phyloP scores from a whole-genome alignment of 2,113 vertebrate species.

The Erythrocercus mccallii region DNA sequence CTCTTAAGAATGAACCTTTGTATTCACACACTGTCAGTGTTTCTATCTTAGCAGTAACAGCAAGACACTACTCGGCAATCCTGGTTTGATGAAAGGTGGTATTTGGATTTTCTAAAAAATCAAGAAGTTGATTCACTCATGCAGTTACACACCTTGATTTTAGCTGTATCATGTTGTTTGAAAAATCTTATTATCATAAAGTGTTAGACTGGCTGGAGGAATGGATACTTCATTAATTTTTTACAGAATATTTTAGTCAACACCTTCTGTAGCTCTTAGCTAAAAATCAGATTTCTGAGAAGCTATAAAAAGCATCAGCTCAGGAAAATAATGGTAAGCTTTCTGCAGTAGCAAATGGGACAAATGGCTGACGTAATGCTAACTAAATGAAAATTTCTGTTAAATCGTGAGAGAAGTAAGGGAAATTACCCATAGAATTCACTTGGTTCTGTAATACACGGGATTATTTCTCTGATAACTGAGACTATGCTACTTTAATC shows the following conservation, averaged over 20 bases:
- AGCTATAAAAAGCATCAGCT: background rate
- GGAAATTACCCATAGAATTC: background rate
- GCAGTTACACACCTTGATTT: background rate
- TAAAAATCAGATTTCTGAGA: conserved; percentile 8
- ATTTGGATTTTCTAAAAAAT: background rate
- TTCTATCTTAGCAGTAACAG: background rate
- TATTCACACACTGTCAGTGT: background rate
- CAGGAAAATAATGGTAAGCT: background rate
- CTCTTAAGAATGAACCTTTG: background rate
- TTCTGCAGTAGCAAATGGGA: background rate
- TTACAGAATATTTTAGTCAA: background rate
- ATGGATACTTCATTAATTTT: background rate
- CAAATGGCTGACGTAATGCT: background rate
- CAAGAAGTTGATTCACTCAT: background rate
- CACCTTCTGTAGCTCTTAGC: background rate
- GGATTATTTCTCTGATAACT: background rate
- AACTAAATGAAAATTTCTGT: background rate
- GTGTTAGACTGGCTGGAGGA: background rate
- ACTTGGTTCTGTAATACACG: background rate
- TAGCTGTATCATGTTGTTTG: background rate
- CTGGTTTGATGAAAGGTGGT: background rate
- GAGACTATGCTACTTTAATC: background rate
- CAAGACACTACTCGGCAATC: background rate
- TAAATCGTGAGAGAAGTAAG: background rate
- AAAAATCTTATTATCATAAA: background rate